phyloP scores from a whole-genome alignment of 2,888 invertebrate genomes.

The Lochmaea capreae region DNA sequence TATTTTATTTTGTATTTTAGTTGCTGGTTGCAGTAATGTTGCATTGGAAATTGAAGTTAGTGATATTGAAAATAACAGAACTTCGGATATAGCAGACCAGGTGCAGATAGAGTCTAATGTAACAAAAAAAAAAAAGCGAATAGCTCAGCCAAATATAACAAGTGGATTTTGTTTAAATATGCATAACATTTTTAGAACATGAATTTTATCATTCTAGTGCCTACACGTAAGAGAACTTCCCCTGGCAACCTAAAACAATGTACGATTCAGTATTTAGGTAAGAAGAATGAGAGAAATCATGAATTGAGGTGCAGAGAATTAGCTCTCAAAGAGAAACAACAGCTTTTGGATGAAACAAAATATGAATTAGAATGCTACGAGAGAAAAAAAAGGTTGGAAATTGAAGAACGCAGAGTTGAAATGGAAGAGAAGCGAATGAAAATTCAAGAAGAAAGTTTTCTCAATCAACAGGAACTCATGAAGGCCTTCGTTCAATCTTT shows the following conservation, averaged over 20 bases:
- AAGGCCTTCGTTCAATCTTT: neutral
- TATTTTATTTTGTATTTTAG: too few relatives aligned
- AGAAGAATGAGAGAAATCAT: constrained; percentile 28
- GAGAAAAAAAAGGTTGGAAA: constrained; percentile 7
- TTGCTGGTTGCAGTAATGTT: constrained; percentile 6
- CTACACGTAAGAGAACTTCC: constrained; percentile 8
- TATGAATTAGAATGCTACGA: constrained; percentile 27
- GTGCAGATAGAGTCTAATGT: neutral
- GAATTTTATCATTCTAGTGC: constrained; percentile 16
- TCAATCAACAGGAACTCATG: constrained; percentile 23
- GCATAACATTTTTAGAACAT: neutral
- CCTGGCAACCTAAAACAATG: constrained; percentile 2
- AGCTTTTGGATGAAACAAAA: constrained; percentile 17
- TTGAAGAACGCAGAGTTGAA: too few relatives aligned
- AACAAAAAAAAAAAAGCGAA: constrained; percentile 10
- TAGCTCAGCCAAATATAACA: constrained; percentile 8
- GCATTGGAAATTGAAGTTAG: constrained; percentile 2
- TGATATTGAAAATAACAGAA: constrained; percentile 9
- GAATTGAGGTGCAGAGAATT: constrained; percentile 26
- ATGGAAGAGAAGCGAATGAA: constrained; percentile 18
- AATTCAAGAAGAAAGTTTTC: constrained; percentile 24
- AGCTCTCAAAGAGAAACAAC: constrained; percentile 27
- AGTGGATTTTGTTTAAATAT: neutral
- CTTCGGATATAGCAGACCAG: constrained; percentile 3
- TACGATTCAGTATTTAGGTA: constrained; percentile 20